Evolutionary conservation across 2,113 vertebrate species (phyloP), one percentile per base, ranked within the genome.

Genomic region (Corvus moneduloides): DNA sequence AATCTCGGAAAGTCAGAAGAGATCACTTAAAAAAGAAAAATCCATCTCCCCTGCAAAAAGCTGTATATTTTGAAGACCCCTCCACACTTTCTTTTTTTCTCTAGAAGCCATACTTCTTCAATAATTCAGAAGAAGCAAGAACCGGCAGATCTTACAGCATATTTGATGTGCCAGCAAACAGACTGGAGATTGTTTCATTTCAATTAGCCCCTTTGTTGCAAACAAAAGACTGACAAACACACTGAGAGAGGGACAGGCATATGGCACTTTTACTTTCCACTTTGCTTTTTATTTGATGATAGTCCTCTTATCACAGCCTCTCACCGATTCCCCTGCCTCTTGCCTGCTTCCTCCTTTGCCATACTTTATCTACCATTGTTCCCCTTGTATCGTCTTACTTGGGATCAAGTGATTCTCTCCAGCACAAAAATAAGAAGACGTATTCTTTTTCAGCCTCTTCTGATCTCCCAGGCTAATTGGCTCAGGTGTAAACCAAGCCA

Each of bases 401-500:
- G 97, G 97, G 98, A 99, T 99, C 98, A 97, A 98, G 98, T 98
- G 98, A 98, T 97, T 95, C 92, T 97, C 96, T 93, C 95, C 96
- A 93, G 97, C 94, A 94, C 97, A 78, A 93, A 97, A 98, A 96
- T 92, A 97, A 97, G 98, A 97, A 84, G 94, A 66, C 48, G 33
- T 98, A 98, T 99, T 98, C 94, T 96, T 98, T 97, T 97, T 84
- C 97, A 98, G 97, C 97, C 97, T 94, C 98, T 89, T 98, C 97
- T 98, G 98, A 99, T 98, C 98, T 99, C 98, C 96, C 80, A 19
- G 92, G 98, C 98, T 99, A 99, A 99, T 99, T 99, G 98, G 99
- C 99, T 99, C 98, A 98, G 98, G 98, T 98, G 99, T 98, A 99
- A 99, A 98, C 98, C 97, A 97, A 99, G 98, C 98, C 98, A 98